These are phyloP conservation scores for Pao palembangensis DNA, from an alignment of 2,113 vertebrate genomes.

Conservation along the genomic window DNA sequence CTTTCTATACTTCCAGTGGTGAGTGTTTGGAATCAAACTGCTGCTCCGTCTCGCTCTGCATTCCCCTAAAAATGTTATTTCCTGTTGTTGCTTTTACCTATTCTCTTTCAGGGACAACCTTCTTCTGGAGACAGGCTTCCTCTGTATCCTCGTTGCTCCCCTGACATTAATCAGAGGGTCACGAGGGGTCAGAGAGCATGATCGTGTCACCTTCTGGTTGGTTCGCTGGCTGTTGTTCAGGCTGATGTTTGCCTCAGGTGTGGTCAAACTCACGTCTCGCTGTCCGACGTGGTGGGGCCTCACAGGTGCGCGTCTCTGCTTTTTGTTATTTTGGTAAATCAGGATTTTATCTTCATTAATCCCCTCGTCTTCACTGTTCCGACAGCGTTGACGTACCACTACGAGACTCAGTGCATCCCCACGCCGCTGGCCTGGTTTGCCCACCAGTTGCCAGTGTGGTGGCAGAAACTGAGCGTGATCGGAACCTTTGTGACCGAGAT, in stretches of 20 bases:
- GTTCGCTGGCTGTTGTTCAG: conserved; percentile 92
- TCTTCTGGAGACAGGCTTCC: conserved; percentile 86
- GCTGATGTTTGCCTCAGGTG: conserved; percentile 92
- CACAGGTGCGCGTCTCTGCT: conserved; percentile 74
- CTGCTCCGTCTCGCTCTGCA: not conserved
- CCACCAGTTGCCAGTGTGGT: conserved; percentile 88
- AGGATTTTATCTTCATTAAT: too few species aligned
- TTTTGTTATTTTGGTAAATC: not conserved
- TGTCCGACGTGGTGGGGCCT: conserved; percentile 97
- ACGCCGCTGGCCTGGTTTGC: conserved; percentile 85
- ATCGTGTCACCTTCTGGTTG: conserved; percentile 84
- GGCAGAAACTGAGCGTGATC: conserved; percentile 87
- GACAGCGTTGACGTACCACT: conserved; percentile 91
- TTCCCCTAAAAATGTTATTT: not conserved
- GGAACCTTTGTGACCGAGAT: conserved; percentile 86
- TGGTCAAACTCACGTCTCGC: conserved; percentile 91
- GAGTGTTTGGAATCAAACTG: conserved; percentile 71
- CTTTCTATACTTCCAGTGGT: conserved; percentile 98
- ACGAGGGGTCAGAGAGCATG: conserved; percentile 62
- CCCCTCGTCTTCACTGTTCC: conserved; percentile 1
- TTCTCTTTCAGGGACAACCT: conserved; percentile 83
- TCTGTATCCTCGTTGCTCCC: conserved; percentile 85
- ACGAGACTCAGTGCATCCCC: conserved; percentile 93
- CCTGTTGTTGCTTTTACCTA: not conserved
- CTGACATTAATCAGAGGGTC: conserved; percentile 66